A percentile compares a stretch with the other conserved stretches of the same genome.
Evolutionary conservation across 2,113 vertebrate species (phyloP).

Genomic region (Meleagris gallopavo): DNA sequence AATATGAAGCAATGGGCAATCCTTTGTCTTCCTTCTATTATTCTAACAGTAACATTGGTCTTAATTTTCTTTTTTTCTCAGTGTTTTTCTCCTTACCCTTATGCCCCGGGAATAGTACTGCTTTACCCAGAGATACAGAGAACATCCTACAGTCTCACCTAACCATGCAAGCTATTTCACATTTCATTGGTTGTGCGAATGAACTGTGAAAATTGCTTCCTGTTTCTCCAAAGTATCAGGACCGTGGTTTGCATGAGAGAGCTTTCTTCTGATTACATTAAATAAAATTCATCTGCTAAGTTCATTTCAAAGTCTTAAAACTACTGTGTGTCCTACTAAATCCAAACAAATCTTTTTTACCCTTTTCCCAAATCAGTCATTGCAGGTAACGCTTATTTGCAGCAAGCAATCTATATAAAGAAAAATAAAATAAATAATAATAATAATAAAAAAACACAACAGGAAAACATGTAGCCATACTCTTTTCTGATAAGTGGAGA

Average conservation of each 20-base stretch:
- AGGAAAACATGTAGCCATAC: constrained; percentile 41
- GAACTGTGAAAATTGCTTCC: constrained; percentile 68
- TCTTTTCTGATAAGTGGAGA: constrained; percentile 36
- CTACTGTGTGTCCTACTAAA: background rate
- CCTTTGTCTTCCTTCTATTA: constrained; percentile 5
- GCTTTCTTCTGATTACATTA: background rate
- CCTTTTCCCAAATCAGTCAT: background rate
- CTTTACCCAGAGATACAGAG: background rate
- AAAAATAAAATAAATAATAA: background rate
- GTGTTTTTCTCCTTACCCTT: constrained; percentile 23
- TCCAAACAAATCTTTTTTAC: background rate
- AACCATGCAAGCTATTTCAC: constrained; percentile 68
- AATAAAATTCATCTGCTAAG: constrained; percentile 26
- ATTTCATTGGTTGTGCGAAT: constrained; percentile 61
- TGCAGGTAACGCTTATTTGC: constrained; percentile 24
- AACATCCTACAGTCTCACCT: constrained; percentile 33
- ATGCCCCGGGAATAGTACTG: background rate
- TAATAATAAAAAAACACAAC: background rate
- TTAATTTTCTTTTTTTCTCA: background rate
- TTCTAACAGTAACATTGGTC: background rate
- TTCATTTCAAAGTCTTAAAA: background rate
- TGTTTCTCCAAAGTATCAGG: constrained; percentile 59
- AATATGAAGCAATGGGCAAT: background rate
- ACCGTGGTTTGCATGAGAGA: background rate
- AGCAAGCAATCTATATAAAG: constrained; percentile 37